Evolutionary conservation across 1,140 invertebrate genomes (phyloP).

Genomic region (Hyles vespertilio): DNA sequence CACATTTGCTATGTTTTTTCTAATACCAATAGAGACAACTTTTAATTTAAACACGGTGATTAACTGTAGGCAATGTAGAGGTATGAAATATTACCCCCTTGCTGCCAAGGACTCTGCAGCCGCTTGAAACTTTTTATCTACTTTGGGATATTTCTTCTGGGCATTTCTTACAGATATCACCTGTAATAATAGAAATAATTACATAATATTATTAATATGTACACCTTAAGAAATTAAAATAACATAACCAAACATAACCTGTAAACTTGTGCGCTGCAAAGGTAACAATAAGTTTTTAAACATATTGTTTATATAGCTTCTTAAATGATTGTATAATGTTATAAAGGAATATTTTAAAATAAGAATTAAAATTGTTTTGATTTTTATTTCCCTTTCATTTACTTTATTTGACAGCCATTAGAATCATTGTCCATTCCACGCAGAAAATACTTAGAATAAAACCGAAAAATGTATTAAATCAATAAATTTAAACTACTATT

Average conservation of each 20-base stretch:
- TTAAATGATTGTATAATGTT: too few relatives aligned
- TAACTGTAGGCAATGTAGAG: background rate
- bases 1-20: too few relatives aligned
- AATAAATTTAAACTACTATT: background rate
- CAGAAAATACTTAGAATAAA: background rate
- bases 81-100: conserved; percentile 74
- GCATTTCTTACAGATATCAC: conserved; percentile 39
- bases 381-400: background rate
- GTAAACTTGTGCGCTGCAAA: conserved; percentile 36
- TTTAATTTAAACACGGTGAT: background rate
- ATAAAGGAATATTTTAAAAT: background rate
- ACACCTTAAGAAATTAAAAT: background rate
- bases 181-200: conserved; percentile 33
- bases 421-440: background rate
- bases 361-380: background rate
- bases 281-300: conserved; percentile 37
- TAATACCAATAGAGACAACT: too few relatives aligned
- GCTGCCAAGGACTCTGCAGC: conserved; percentile 75
- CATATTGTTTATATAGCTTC: conserved; percentile 28
- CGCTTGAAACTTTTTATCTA: conserved; percentile 76
- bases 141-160: conserved; percentile 70
- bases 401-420: background rate
- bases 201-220: conserved; percentile 11
- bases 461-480: background rate
- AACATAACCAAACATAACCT: conserved; percentile 39